Evolutionary conservation across 2,797 vertebrate genomes (phyloP), one percentile per base, ranked within the genome.

Genomic region (Tenualosa ilisha): DNA sequence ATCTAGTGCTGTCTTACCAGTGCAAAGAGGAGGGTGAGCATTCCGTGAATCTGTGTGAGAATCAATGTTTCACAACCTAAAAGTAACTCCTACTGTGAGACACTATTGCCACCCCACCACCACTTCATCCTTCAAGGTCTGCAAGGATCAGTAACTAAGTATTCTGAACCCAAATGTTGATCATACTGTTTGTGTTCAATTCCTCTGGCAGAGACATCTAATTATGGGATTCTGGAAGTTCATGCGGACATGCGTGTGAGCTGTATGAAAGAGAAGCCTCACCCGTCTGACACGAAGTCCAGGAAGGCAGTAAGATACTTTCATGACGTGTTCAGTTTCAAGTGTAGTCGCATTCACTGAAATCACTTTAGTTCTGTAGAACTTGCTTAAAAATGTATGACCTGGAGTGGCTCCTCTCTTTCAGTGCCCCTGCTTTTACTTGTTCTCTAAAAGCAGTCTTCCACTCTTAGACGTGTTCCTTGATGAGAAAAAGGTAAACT

Each of bases 401-500:
- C 85, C 2, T 86, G n/a, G 0, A 22, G 46, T 53, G 40, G 4
- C 5, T 2, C 81, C 37, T 54, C n/a, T 89, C 11, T 94, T 91
- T 11, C 91, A 97, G 96, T 97, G 96, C 85, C 96, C 96, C 1
- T 97, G 96, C 89, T 97, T 96, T 89, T 97, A 97, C 31, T 54
- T 93, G 89, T 89, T 96, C 12, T 95, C 96, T 26, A 94, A 93
- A 91, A 91, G 85, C 51, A 94, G 91, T 6, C 89, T 97, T 72
- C 93, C 91, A 72, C 93, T 95, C 54, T 12, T 97, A 90, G 93
- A 94, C 5, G 43, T 22, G 0, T 97, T 97, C 89, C 93, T 97
- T 0, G 56, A 94, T 68, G 95, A 96, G 84, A 97, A 96, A 84
- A 94, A 94, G 95, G 96, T 96, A 89, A 82, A n/a, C 11, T 6